Evolutionary conservation across 1,140 invertebrate genomes (phyloP).

Genomic region (Calliphora vicina): DNA sequence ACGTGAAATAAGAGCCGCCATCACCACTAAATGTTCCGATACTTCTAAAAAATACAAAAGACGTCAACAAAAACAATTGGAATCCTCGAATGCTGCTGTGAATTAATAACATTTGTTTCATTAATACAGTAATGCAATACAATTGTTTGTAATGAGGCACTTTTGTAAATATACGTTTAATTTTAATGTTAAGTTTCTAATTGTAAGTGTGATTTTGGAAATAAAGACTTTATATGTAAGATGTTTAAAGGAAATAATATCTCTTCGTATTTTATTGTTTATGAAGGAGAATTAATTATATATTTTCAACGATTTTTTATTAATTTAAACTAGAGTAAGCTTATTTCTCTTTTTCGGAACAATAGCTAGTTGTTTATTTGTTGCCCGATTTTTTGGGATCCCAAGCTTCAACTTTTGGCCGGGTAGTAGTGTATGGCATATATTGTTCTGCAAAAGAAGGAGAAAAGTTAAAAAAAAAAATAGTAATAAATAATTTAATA

Average conservation of each 20-base stretch:
- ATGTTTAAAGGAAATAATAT: background rate
- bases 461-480: slow-evolving; percentile 13
- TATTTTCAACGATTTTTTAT: background rate
- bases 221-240: background rate
- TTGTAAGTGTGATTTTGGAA: background rate
- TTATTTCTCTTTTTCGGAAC: background rate
- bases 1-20: slow-evolving; percentile 58
- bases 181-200: background rate
- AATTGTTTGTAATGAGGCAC: too few species aligned
- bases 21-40: slow-evolving; percentile 69
- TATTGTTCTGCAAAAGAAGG: slow-evolving; percentile 69
- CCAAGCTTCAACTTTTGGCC: slow-evolving; percentile 87
- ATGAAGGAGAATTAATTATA: background rate
- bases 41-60: slow-evolving; percentile 67
- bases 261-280: background rate
- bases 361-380: slow-evolving; percentile 6
- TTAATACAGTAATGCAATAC: background rate
- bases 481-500: background rate
- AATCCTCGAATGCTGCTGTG: background rate
- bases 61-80: slow-evolving; percentile 37
- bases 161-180: background rate
- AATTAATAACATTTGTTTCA: background rate
- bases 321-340: background rate
- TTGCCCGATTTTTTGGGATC: slow-evolving; percentile 65
- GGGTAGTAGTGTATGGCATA: slow-evolving; percentile 88